Percentiles rank a stretch among this genome's conserved stretches.
Conservation (phyloP, 2,797 vertebrate species). For the Cuculus canorus region DNA sequence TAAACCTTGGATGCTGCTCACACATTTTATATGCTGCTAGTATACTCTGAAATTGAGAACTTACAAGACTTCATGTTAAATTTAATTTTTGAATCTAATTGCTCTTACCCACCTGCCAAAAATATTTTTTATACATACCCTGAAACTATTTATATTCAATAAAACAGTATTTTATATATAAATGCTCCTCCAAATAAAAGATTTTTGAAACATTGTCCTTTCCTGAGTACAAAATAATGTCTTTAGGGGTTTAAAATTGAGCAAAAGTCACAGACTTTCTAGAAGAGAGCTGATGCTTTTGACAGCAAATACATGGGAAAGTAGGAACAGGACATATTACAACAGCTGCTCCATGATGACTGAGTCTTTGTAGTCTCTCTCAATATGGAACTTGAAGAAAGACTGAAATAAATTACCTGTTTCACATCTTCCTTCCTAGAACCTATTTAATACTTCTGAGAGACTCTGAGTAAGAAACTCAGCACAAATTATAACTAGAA, state of each 20-base stretch:
- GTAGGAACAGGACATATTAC: not conserved
- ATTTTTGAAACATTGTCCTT: not conserved
- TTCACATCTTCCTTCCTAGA: not conserved
- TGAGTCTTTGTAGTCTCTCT: not conserved
- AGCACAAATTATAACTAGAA: not conserved
- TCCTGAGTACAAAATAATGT: not conserved
- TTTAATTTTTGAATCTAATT: not conserved
- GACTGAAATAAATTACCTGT: not conserved
- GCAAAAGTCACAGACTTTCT: not conserved
- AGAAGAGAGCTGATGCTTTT: not conserved
- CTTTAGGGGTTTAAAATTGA: not conserved
- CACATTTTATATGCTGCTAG: not conserved
- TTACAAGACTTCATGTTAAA: not conserved
- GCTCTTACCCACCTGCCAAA: not conserved
- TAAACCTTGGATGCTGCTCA: not conserved
- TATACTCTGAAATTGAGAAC: not conserved
- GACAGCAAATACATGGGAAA: not conserved
- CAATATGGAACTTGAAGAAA: not conserved
- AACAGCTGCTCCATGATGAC: not conserved
- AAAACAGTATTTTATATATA: not conserved
- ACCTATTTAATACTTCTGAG: not conserved
- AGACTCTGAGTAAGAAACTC: not conserved
- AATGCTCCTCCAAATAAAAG: not conserved
- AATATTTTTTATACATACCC: not conserved
- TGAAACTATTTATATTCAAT: constrained; percentile 7